Conservation (phyloP, 1,140 invertebrate species). For the Thaumetopoea pityocampa region DNA sequence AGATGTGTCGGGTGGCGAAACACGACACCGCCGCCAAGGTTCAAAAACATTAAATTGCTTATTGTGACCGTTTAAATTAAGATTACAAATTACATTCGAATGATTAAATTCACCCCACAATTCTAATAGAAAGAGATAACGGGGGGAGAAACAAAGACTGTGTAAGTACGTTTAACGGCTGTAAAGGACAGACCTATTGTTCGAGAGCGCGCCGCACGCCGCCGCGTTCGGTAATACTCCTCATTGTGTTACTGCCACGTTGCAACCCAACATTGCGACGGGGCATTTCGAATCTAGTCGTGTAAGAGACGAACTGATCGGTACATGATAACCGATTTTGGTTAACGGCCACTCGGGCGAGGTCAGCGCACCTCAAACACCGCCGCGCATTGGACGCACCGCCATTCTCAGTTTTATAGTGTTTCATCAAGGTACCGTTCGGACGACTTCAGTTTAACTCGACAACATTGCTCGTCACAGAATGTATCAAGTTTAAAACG, state of each 20-base stretch:
- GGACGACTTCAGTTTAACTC: conserved; percentile 39
- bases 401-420: conserved; percentile 48
- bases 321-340: conserved; percentile 34
- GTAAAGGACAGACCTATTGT: conserved; percentile 23
- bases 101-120: conserved; percentile 8
- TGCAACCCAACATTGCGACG: not conserved
- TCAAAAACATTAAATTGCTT: conserved; percentile 15
- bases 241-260: conserved; percentile 13
- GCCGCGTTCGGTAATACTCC: conserved; percentile 16
- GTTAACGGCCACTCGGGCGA: conserved; percentile 39
- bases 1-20: no score
- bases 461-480: conserved; percentile 20
- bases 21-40: no score
- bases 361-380: conserved; percentile 54
- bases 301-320: conserved; percentile 27
- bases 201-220: conserved; percentile 4
- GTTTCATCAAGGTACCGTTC: conserved; percentile 56
- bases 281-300: conserved; percentile 14
- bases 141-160: conserved; percentile 27
- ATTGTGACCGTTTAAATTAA: no score
- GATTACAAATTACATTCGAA: no score
- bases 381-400: conserved; percentile 28
- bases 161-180: conserved; percentile 21
- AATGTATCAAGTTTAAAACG: conserved; percentile 2
- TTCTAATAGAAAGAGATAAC: conserved; percentile 9